Evolutionary conservation across 2,113 vertebrate species (phyloP), one percentile per base, ranked within the genome.

Genomic region (Brachionichthys hirsutus): DNA sequence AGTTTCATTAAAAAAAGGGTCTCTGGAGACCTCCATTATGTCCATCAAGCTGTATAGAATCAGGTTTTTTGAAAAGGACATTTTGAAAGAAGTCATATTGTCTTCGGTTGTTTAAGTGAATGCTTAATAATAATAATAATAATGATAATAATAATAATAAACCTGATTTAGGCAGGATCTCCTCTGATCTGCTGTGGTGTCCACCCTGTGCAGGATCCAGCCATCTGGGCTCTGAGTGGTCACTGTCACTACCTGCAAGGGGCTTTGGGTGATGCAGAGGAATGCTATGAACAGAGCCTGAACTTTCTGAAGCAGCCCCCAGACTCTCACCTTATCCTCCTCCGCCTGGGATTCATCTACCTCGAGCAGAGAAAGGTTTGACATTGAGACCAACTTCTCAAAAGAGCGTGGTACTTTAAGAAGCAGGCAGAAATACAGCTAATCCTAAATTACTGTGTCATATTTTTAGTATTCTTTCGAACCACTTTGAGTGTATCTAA

Each of bases 331-430:
- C 80, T 92, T 0, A 70, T 98, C 61, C 92, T 86, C 54, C 87
- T 98, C 44, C 91, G 92, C 14, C 81, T 98, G 80, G 97, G 95
- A 15, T 90, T 88, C 69, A 93, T 96, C 80, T 98, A 93, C 70
- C 80, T 96, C 48, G 82, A 91, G 54, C 87, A 92, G 20, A 82
- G 80, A 56, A 80, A 94, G 93, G 94, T 98, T 13, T n/a, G 2
- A 34, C 7, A 24, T n/a, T 7, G 20, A 49, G 34, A 14, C 52
- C 85, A 20, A 24, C 38, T 24, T 12, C 36, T 38, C 12, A 12
- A 12, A 12, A 10, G 24, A 30, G 8, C 24, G n/a, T n/a, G n/a
- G n/a, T n/a, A n/a, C n/a, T n/a, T n/a, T n/a, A n/a, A n/a, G n/a
- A n/a, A n/a, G n/a, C 8, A 30, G 24, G 24, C 24, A 30, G 24